These are phyloP conservation scores for Drosophila ironensis DNA, from an alignment of 1,140 invertebrate genomes.

Conservation along the genomic window DNA sequence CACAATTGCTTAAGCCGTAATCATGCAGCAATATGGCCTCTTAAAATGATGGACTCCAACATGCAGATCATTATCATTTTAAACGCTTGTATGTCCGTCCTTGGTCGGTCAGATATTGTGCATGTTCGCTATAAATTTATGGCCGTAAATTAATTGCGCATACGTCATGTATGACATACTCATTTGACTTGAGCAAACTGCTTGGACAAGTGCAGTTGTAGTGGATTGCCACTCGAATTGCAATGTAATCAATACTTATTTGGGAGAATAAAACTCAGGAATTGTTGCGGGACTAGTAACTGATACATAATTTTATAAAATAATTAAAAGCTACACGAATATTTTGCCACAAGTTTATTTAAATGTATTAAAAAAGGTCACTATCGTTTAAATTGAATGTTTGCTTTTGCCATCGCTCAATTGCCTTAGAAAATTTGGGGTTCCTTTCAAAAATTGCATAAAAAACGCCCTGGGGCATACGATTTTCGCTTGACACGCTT, in stretches of 20 bases:
- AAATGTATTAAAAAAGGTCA: too few species aligned
- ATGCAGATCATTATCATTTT: not conserved
- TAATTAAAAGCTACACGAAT: too few species aligned
- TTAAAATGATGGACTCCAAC: slow-evolving; percentile 61
- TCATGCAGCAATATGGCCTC: slow-evolving; percentile 60
- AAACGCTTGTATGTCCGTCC: slow-evolving; percentile 1
- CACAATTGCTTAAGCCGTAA: slow-evolving; percentile 62
- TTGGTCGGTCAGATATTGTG: slow-evolving; percentile 20
- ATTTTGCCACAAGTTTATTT: too few species aligned
- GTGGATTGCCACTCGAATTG: not conserved
- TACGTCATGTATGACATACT: slow-evolving; percentile 57
- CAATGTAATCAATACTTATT: too few species aligned
- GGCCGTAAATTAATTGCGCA: slow-evolving; percentile 67
- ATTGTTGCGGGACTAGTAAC: too few species aligned
- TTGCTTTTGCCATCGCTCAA: too few species aligned
- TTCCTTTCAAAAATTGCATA: too few species aligned
- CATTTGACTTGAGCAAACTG: slow-evolving; percentile 37
- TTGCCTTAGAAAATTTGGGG: too few species aligned
- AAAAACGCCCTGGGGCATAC: too few species aligned
- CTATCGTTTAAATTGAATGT: too few species aligned
- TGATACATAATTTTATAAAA: too few species aligned
- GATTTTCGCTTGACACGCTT: slow-evolving; percentile 12
- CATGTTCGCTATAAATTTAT: slow-evolving; percentile 52
- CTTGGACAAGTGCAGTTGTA: slow-evolving; percentile 3
- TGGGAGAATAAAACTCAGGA: too few species aligned